phyloP scores from a whole-genome alignment of 2,888 invertebrate species.

The Byasa hedistus region DNA sequence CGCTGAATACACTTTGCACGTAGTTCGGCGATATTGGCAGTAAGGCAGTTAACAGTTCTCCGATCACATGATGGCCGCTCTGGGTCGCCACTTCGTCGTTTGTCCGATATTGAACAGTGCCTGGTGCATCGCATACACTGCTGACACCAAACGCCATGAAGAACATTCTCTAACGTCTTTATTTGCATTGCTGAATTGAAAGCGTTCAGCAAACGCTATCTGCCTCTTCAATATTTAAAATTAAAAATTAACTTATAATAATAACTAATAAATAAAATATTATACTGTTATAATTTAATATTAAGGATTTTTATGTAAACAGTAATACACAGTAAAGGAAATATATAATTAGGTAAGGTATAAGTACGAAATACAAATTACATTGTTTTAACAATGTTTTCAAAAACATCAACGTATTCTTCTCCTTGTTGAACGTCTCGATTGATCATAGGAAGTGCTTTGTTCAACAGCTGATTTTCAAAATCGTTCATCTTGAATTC shows the following conservation, averaged over 20 bases:
- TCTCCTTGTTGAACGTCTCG: conserved; percentile 54
- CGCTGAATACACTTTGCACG: conserved; percentile 9
- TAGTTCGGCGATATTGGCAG: conserved; percentile 24
- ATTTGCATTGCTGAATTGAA: conserved; percentile 36
- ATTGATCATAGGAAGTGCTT: conserved; percentile 47
- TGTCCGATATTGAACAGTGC: conserved; percentile 53
- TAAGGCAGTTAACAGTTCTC: conserved; percentile 46
- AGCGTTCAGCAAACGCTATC: conserved; percentile 30
- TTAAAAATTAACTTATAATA: no score
- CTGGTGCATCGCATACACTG: conserved; percentile 41
- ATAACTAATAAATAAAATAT: no score
- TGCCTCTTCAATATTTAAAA: conserved; percentile 10
- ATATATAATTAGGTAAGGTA: no score
- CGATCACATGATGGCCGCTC: conserved; percentile 58
- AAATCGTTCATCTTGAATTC: conserved; percentile 49
- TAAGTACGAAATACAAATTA: conserved; percentile 17
- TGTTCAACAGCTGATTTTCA: conserved; percentile 47
- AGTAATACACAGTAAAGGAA: no score
- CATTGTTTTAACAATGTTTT: conserved; percentile 29
- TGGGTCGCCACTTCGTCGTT: conserved; percentile 55
- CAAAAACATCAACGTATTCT: conserved; percentile 46
- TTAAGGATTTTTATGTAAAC: no score
- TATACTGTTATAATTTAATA: no score
- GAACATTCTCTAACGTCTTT: conserved; percentile 26
- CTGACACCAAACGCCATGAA: conserved; percentile 7